Percentiles rank a stretch among this genome's conserved stretches.
Evolutionary conservation across 1,140 invertebrate genomes (phyloP).

Genomic region (Orchesella cincta): DNA sequence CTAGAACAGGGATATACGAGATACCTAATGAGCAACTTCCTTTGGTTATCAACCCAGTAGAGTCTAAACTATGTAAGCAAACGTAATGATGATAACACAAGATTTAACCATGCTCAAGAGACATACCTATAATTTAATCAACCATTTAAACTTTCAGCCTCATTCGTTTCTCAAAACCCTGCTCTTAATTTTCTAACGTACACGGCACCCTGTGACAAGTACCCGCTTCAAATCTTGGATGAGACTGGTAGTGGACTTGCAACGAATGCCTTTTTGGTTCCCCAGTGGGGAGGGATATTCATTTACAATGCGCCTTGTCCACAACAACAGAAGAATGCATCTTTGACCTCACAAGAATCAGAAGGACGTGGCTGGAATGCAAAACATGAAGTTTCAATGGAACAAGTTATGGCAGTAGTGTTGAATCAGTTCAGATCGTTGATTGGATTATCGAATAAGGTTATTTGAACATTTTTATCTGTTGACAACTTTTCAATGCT

Average conservation of each 20-base stretch:
- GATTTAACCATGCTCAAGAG: not conserved
- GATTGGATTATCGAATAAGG: conserved; percentile 71
- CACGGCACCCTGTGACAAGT: conserved; percentile 69
- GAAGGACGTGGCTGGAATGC: conserved; percentile 37
- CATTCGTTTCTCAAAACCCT: conserved; percentile 77
- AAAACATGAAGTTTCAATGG: conserved; percentile 57
- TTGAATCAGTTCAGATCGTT: conserved; percentile 75
- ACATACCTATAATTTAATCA: conserved; percentile 19
- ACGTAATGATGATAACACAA: not conserved
- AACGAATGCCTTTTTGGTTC: conserved; percentile 77
- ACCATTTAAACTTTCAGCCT: conserved; percentile 57
- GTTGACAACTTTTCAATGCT: not conserved
- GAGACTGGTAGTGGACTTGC: conserved; percentile 52
- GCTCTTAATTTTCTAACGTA: conserved; percentile 84
- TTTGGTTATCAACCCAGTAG: conserved; percentile 60
- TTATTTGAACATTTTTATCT: conserved; percentile 52
- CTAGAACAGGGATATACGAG: conserved; percentile 50
- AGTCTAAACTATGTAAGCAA: conserved; percentile 58
- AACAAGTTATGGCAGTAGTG: conserved; percentile 74
- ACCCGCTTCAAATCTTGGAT: conserved; percentile 71
- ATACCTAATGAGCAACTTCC: conserved; percentile 55
- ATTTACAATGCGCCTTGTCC: conserved; percentile 67
- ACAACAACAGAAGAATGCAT: conserved; percentile 25
- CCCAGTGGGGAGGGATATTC: conserved; percentile 84
- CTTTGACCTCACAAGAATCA: conserved; percentile 36